Evolutionary conservation across 2,113 vertebrate species (phyloP).

Genomic region (Crotalus horridus): DNA sequence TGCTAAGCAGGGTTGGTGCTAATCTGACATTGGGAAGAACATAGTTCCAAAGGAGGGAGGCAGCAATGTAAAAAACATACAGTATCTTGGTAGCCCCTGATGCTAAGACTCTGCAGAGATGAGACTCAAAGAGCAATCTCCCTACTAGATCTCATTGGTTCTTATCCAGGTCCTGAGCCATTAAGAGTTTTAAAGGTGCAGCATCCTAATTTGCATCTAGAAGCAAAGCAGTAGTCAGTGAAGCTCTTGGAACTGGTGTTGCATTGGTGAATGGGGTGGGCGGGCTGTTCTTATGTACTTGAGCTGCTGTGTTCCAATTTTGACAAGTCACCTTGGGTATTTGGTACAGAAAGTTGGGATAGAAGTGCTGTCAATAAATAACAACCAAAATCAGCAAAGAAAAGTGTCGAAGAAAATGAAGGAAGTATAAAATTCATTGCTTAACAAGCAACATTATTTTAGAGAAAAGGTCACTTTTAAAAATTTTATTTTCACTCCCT

Average conservation of each 20-base stretch:
- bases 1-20: background rate
- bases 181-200: background rate
- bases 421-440: background rate
- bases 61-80: background rate
- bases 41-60: background rate
- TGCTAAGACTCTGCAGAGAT: background rate
- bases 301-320: background rate
- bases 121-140: background rate
- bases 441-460: background rate
- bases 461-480: background rate
- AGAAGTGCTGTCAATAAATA: background rate
- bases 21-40: background rate
- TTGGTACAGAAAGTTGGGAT: background rate
- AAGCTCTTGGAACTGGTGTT: background rate
- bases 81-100: background rate
- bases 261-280: background rate
- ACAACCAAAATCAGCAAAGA: background rate
- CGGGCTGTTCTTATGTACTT: background rate
- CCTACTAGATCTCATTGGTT: background rate
- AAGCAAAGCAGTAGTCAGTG: background rate
- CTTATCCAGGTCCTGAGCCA: background rate
- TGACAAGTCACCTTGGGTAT: background rate
- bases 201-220: background rate
- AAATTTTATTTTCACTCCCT: background rate
- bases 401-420: background rate